Evolutionary conservation across 2,888 invertebrate genomes (phyloP), one percentile per base, ranked within the genome.

Genomic region (Eristalis tenax): DNA sequence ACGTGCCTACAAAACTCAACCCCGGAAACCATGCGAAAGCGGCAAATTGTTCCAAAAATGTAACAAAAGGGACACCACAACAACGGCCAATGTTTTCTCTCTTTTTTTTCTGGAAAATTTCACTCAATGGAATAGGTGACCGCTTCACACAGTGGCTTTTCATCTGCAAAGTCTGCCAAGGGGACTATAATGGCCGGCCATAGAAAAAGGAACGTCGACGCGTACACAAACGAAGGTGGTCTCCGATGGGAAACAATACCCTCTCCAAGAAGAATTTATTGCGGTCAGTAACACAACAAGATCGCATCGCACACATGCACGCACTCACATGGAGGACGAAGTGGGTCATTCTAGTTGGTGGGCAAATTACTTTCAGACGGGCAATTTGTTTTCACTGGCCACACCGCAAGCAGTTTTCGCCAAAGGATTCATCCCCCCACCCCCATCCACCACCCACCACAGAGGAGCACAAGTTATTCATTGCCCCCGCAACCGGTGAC

Each of bases 281-380:
- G 86, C 83, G 86, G 86, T 86, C 56, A 83, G 63, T 59, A 43
- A 73, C 81, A 76, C 76, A 76, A 71, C 65, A 65, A 73, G 71
- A 76, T 81, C 61, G 18, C 64, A 73, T 76, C 65, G 40, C 85
- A 82, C 11, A 66, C 69, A 50, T 18, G 18, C n/a, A 18, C 50
- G 18, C 8, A n/a, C 43, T 6, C 43, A n/a, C 43, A n/a, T 50
- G 18, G 26, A 59, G 59, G 23, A 13, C 50, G 32, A 78, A 86
- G 66, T 78, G 70, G 65, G 77, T 50, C 77, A 75, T 78, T 78
- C 56, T 59, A 61, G 78, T 50, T 61, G 57, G 75, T 43, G 65
- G 81, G 82, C 59, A 78, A 82, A 78, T 86, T 82, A 82, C 77
- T 82, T 78, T 50, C 82, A 74, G 82, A 70, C 77, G 77, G 74